Evolutionary conservation across 2,888 invertebrate species (phyloP), one percentile per base, ranked within the genome.

Genomic region (Tanytarsus gracilentus): DNA sequence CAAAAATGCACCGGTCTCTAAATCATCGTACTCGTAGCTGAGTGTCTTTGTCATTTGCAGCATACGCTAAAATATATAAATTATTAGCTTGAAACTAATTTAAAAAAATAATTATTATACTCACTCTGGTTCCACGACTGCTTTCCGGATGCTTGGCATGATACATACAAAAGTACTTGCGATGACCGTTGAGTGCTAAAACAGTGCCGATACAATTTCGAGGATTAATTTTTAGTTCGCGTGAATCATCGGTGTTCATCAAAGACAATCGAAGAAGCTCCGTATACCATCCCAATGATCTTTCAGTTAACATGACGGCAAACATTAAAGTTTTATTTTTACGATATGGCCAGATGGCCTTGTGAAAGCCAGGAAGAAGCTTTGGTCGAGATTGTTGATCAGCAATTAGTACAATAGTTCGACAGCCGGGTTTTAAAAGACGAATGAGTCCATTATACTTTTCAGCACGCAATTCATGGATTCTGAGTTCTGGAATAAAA

Each of bases 131-230:
- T 49, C 83, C 82, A 67, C 81, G 81, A 64, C 78, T 76, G 62
- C 80, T 79, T 75, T 92, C 93, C 1, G 90, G 89, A 74, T 95
- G 94, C 75, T 92, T 95, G 61, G 93, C 93, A 77, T 99, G 98
- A 77, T 96, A 99, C 79, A 99, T 95, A 73, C 95, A 97, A 78
- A 95, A 98, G 78, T 98, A 97, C 76, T 94, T 93, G 64, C 97
- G 81, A 76, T 94, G 92, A 23, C 98, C 97, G 76, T 98, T 98
- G 64, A 99, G 77, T 1, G 96, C 88, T 50, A 99, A 78, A 62
- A 99, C 97, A 4, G 95, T 95, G 60, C 98, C 98, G 44, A 97
- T 87, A 71, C 97, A 97, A 77, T 98, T 97, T 66, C 93, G 83
- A 21, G 94, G 91, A 78, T 97, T 98, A 63, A 99, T 95, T 64